phyloP scores from a whole-genome alignment of 2,888 invertebrate genomes.

The Nudaria mundana region DNA sequence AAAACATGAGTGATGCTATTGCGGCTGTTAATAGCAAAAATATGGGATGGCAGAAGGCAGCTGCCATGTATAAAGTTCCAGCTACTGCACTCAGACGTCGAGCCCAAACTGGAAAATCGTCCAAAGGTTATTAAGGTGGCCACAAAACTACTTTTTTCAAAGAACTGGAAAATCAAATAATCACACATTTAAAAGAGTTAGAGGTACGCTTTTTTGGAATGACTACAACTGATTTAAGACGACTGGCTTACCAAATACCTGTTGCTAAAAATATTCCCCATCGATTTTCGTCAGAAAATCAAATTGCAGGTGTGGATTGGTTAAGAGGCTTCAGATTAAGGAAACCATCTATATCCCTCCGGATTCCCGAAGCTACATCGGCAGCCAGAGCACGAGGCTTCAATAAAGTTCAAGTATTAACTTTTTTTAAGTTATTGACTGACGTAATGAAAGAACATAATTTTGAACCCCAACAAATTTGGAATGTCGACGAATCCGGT shows the following conservation, averaged over 20 bases:
- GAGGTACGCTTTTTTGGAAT: slow-evolving; percentile 5
- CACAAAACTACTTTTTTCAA: slow-evolving; percentile 3
- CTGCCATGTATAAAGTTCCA: slow-evolving; percentile 1
- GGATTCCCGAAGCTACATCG: slow-evolving; percentile 14
- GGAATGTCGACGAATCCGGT: slow-evolving; percentile 16
- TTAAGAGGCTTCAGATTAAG: background rate
- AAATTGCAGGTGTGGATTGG: slow-evolving; percentile 16
- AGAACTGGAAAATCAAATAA: background rate
- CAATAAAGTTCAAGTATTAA: slow-evolving; percentile 12
- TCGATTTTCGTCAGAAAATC: background rate
- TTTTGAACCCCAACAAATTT: slow-evolving; percentile 11
- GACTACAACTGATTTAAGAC: slow-evolving; percentile 7
- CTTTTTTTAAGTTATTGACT: slow-evolving; percentile 8
- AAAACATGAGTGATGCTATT: slow-evolving; percentile 9
- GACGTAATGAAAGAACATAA: background rate
- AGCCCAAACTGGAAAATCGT: background rate
- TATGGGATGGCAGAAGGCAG: slow-evolving; percentile 12
- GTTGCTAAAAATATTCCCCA: background rate
- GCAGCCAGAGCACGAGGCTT: slow-evolving; percentile 16
- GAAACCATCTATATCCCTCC: slow-evolving; percentile 4
- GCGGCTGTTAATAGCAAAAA: slow-evolving; percentile 3
- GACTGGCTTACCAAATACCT: slow-evolving; percentile 9
- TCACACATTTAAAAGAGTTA: background rate
- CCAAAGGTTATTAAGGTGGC: slow-evolving; percentile 4
- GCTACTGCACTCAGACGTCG: slow-evolving; percentile 3